Percentiles rank a stretch among this genome's conserved stretches.
Conservation (phyloP, 2,797 vertebrate species). For the Tragopan temminckii region DNA sequence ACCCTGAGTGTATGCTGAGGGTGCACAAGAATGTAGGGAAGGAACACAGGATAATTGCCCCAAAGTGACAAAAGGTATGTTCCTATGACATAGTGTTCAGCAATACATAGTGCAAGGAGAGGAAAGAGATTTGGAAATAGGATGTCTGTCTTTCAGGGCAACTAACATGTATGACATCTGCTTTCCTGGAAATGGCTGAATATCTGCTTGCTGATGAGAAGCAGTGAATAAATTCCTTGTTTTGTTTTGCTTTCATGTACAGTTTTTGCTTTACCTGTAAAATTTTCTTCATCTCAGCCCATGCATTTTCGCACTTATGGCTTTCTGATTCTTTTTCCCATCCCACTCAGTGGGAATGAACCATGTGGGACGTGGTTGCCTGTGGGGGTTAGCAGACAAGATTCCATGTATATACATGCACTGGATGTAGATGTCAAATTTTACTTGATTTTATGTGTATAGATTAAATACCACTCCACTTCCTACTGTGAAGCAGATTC, state of each 20-base stretch:
- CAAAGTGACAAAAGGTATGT: neutral
- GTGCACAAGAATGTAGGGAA: neutral
- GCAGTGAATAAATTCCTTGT: neutral
- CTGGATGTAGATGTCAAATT: neutral
- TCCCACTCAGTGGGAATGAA: fast-evolving
- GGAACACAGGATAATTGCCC: neutral
- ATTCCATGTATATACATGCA: neutral
- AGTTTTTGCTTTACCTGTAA: neutral
- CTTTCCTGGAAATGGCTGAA: neutral
- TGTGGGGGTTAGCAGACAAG: neutral
- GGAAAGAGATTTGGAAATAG: neutral
- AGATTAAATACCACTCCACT: neutral
- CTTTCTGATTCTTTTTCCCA: fast-evolving
- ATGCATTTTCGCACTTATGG: fast-evolving
- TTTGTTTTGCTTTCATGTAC: neutral
- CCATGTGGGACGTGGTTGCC: neutral
- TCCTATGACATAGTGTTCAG: neutral
- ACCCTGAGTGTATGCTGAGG: fast-evolving
- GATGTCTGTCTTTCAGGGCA: too few relatives aligned
- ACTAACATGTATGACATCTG: neutral
- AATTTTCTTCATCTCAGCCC: neutral
- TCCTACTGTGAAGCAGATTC: neutral
- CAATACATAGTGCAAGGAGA: neutral
- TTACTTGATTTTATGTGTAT: neutral
- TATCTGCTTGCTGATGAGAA: neutral